Evolutionary conservation across 1,140 invertebrate genomes (phyloP).

Genomic region (Papilio machaon): DNA sequence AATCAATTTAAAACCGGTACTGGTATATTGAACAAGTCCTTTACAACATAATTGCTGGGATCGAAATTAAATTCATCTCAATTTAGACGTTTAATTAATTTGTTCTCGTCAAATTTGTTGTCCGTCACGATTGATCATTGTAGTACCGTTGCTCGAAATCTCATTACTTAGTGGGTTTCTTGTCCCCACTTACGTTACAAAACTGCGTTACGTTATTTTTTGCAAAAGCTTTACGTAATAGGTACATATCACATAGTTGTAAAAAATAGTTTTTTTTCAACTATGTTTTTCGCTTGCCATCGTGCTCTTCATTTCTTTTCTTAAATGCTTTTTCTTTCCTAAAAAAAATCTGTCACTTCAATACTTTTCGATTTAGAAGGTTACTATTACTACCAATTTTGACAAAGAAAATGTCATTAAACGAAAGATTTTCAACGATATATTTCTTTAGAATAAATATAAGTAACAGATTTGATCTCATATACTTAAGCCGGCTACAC

Average conservation of each 20-base stretch:
- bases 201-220: neutral
- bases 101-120: neutral
- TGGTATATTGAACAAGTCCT: neutral
- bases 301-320: no score
- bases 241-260: neutral
- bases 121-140: neutral
- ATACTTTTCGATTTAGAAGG: no score
- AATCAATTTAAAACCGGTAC: slow-evolving; percentile 2
- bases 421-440: no score
- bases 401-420: no score
- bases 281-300: neutral
- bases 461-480: no score
- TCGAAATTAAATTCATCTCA: slow-evolving; percentile 15
- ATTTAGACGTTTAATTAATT: neutral
- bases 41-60: slow-evolving; percentile 16
- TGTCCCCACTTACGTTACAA: neutral
- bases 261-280: neutral
- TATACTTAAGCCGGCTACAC: no score
- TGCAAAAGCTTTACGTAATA: neutral
- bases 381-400: no score
- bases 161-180: neutral
- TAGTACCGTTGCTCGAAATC: neutral
- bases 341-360: neutral
- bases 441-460: no score
- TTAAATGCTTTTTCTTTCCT: neutral